Evolutionary conservation across 2,113 vertebrate species (phyloP).

Genomic region (Bos javanicus): DNA sequence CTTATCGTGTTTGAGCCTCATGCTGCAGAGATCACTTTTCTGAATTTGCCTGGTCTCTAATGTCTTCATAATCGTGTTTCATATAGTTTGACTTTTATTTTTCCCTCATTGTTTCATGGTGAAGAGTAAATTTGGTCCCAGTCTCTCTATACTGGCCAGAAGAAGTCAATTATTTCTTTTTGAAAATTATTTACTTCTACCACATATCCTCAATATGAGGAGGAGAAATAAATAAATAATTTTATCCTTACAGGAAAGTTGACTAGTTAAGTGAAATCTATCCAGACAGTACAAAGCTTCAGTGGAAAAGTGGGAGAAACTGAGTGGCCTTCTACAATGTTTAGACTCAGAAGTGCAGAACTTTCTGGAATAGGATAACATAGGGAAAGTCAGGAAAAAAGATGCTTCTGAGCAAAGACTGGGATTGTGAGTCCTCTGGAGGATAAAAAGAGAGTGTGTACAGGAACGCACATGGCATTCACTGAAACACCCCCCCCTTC

Average conservation of each 20-base stretch:
- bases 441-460: background rate
- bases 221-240: background rate
- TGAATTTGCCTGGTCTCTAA: background rate
- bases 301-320: background rate
- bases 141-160: background rate
- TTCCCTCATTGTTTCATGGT: background rate
- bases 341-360: background rate
- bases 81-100: background rate
- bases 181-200: background rate
- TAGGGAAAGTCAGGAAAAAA: background rate
- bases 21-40: background rate
- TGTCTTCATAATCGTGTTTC: background rate
- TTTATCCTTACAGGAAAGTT: background rate
- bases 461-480: background rate
- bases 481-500: background rate
- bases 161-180: background rate
- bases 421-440: background rate
- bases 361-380: background rate
- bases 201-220: background rate
- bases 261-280: background rate
- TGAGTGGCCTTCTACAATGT: background rate
- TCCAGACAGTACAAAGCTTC: background rate
- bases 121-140: background rate
- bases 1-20: background rate
- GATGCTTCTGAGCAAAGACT: background rate